Conservation (phyloP, 2,113 vertebrate genomes). For the Piprites chloris region DNA sequence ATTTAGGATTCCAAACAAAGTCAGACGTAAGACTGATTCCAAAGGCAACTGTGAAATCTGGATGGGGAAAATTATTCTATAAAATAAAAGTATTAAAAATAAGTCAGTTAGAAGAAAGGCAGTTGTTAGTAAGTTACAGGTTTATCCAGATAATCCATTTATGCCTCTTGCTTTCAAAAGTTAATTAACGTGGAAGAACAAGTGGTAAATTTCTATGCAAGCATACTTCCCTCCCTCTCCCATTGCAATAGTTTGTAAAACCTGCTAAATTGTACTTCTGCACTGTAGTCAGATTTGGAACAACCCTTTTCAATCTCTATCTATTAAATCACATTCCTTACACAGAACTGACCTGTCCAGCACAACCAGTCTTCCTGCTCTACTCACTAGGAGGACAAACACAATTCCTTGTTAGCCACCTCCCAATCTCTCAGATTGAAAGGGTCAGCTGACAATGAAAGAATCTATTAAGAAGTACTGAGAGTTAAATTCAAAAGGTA, state of each 20-base stretch:
- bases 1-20: conserved; percentile 89
- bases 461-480: background rate
- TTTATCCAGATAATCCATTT: background rate
- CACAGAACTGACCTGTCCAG: background rate
- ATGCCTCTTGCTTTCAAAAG: background rate
- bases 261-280: background rate
- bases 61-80: conserved; percentile 94
- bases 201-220: background rate
- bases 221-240: background rate
- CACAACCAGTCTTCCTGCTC: background rate
- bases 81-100: conserved; percentile 37
- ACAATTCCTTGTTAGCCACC: background rate
- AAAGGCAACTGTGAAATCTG: conserved; percentile 91
- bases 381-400: background rate
- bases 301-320: background rate
- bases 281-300: background rate
- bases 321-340: background rate
- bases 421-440: background rate
- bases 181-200: background rate
- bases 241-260: background rate
- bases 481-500: background rate
- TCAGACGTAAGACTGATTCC: conserved; percentile 88
- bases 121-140: background rate
- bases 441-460: background rate
- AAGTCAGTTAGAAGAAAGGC: conserved; percentile 18